Base-by-base conservation (phyloP, 2,888 invertebrate species). In the Buathra laborator region DNA sequence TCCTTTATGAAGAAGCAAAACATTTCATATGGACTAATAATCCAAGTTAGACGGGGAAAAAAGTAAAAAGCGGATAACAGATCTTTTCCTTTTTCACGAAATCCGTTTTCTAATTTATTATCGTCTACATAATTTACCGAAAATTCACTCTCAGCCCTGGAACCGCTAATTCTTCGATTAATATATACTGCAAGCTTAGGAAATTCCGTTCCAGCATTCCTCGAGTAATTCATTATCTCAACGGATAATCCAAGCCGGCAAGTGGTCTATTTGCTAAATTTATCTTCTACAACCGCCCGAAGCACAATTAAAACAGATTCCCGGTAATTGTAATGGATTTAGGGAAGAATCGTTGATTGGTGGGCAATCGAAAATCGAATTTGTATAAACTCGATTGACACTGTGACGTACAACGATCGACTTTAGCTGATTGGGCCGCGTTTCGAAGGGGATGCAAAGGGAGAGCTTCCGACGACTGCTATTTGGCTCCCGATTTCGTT, bases 361-460 rank as follows among this genome's bases (percentile, higher is more conserved):
- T 4, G 68, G 44, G 51, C 48, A 68, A 62, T 32, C 24, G 24
- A 29, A 43, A 79, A 75, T 79, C 71, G 71, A 80, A 78, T 71
- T 75, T 75, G 71, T 70, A 64, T 56, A 66, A 80, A 79, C 83
- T 29, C 71, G 66, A 80, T 80, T 67, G 80, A 79, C 74, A 79
- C 68, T 70, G 62, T 75, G 32, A 37, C 68, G 79, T 44, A 24
- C 75, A 59, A 67, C 76, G 66, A 71, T 75, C 79, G 76, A 67
- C 51, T 76, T 53, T 6, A 2, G 43, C 37, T 16, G 66, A 37
- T 51, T 7, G 64, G 37, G 12, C 32, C 6, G 44, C 53, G n/a
- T 7, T 70, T 53, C 16, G 6, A 70, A 37, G 37, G 51, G 16
- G 43, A n/a, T 9, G 51, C 16, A 14, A 12, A 2, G 10, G 14